A percentile compares a stretch with the other conserved stretches of the same genome.
phyloP scores from a whole-genome alignment of 2,797 vertebrate species.

The Cirrhinus mrigala region DNA sequence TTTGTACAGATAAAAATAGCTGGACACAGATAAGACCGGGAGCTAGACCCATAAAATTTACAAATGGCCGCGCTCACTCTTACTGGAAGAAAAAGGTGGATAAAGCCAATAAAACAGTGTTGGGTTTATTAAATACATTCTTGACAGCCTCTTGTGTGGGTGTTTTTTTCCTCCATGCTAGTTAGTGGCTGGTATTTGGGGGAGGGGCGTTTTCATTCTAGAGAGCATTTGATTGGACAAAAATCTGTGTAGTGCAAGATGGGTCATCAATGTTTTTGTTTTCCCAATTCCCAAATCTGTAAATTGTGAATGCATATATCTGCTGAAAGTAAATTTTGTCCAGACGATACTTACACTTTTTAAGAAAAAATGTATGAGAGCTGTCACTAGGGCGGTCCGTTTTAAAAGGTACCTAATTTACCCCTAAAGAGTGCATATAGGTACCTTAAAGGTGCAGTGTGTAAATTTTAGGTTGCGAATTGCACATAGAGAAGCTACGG shows the following conservation, averaged over 20 bases:
- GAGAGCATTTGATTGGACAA: not conserved
- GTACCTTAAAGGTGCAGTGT: not conserved
- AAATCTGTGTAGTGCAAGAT: not conserved
- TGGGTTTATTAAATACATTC: not conserved
- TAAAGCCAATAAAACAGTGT: conserved; percentile 24
- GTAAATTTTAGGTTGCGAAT: no score
- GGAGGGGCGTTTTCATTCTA: not conserved
- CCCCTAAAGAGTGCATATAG: not conserved
- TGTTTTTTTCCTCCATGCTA: not conserved
- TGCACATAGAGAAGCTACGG: no score
- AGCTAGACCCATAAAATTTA: no score
- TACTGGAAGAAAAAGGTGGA: no score
- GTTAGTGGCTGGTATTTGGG: not conserved
- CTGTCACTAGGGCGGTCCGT: not conserved
- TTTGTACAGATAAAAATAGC: no score
- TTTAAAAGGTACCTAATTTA: not conserved
- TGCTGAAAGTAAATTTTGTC: not conserved
- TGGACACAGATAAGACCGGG: no score
- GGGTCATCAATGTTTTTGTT: not conserved
- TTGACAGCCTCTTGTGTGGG: not conserved
- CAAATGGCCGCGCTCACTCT: no score
- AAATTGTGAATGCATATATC: not conserved
- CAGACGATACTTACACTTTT: not conserved
- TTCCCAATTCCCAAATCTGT: not conserved
- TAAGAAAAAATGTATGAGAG: not conserved